These are phyloP conservation scores for Etheostoma nigrum DNA, from an alignment of 2,797 vertebrate genomes.

Conservation along the genomic window DNA sequence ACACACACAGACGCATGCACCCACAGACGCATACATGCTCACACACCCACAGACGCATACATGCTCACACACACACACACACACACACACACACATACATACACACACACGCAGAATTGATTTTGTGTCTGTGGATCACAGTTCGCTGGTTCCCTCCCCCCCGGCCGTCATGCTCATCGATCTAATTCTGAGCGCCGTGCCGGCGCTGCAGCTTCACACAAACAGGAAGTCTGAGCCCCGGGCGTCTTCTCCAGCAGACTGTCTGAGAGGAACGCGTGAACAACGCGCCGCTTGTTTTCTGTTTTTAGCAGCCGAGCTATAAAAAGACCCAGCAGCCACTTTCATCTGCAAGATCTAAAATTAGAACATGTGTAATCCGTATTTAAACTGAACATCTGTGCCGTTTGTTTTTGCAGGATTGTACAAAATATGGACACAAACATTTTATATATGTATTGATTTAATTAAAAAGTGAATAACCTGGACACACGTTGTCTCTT, in stretches of 20 bases:
- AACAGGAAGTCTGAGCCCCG: not conserved
- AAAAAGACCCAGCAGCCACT: constrained; percentile 30
- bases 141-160: too few species aligned
- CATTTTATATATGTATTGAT: too few species aligned
- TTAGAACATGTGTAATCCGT: not conserved
- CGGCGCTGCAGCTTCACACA: not conserved
- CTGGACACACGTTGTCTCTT: not conserved
- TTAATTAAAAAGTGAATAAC: not conserved
- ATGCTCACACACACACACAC: too few species aligned
- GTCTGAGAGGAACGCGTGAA: constrained; percentile 44
- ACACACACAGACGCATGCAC: not conserved
- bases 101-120: too few species aligned
- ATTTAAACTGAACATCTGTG: not conserved
- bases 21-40: too few species aligned
- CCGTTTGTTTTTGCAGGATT: too few species aligned
- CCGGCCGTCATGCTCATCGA: too few species aligned
- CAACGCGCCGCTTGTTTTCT: constrained; percentile 36
- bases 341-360: constrained; percentile 23
- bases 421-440: too few species aligned
- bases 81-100: too few species aligned
- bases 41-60: too few species aligned
- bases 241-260: not conserved
- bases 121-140: too few species aligned
- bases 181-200: too few species aligned
- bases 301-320: constrained; percentile 45